phyloP scores from a whole-genome alignment of 2,113 vertebrate species.

The Catharus minimus region DNA sequence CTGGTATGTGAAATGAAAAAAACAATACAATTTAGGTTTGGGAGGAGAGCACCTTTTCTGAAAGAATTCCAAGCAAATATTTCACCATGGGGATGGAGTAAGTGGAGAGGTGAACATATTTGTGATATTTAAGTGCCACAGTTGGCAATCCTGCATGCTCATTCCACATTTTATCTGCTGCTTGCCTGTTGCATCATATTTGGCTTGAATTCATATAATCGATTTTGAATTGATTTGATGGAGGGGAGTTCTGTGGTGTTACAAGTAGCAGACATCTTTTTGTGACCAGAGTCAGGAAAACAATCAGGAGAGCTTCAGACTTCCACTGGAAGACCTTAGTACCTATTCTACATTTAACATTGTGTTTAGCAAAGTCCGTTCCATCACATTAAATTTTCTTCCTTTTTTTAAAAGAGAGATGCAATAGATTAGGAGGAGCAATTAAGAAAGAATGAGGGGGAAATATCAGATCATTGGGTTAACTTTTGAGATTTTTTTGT shows the following conservation, averaged over 20 bases:
- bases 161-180: background rate
- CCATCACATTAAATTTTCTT: background rate
- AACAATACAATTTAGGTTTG: fast-evolving
- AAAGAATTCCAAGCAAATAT: background rate
- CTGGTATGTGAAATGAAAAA: background rate
- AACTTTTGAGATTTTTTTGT: background rate
- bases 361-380: background rate
- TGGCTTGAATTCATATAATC: background rate
- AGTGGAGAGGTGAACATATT: background rate
- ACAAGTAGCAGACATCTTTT: background rate
- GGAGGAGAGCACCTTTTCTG: background rate
- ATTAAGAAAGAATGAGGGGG: background rate
- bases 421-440: background rate
- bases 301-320: background rate
- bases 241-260: background rate
- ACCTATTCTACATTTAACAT: background rate
- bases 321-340: background rate
- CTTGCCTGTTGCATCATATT: background rate
- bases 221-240: background rate
- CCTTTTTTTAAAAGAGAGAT: background rate
- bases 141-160: background rate
- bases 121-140: background rate
- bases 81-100: background rate
- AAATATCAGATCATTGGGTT: fast-evolving
- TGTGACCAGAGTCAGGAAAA: background rate